Evolutionary conservation across 1,140 invertebrate species (phyloP).

Genomic region (Cyclargus thomasi): DNA sequence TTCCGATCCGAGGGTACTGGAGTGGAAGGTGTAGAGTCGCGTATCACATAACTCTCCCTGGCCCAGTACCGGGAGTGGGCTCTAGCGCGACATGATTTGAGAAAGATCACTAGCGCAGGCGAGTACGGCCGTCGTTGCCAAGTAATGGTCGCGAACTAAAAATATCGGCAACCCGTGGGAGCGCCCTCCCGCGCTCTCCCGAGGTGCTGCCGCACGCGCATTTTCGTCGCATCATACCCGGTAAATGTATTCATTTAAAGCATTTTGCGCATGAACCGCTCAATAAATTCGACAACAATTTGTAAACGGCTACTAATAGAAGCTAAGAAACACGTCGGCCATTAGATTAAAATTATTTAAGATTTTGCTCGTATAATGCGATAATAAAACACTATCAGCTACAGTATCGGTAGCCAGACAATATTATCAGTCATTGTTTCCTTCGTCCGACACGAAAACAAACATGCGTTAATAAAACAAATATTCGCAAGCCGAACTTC

Average conservation of each 20-base stretch:
- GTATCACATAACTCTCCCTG: conserved; percentile 49
- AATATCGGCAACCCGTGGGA: conserved; percentile 74
- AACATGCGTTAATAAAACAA: not conserved
- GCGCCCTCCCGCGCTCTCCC: conserved; percentile 71
- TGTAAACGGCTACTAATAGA: not conserved
- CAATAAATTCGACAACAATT: not conserved
- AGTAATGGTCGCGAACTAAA: conserved; percentile 73
- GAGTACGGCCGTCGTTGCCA: conserved; percentile 72
- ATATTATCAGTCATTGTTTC: conserved; percentile 5
- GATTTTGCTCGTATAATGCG: not conserved
- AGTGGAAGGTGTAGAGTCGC: conserved; percentile 18
- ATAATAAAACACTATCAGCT: not conserved
- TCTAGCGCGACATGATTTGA: conserved; percentile 62
- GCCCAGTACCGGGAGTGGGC: conserved; percentile 57
- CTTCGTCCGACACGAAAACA: not conserved
- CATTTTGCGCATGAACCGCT: conserved; percentile 14
- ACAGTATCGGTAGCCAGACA: not conserved
- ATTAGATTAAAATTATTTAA: not conserved
- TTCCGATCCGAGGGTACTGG: conserved; percentile 17
- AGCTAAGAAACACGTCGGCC: not conserved
- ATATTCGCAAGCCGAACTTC: not conserved
- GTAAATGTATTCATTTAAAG: conserved; percentile 32
- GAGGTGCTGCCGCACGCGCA: conserved; percentile 58
- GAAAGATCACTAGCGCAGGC: conserved; percentile 68
- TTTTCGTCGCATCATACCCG: conserved; percentile 62